Conservation (phyloP, 1,140 invertebrate species). For the Parapsyche elsis region DNA sequence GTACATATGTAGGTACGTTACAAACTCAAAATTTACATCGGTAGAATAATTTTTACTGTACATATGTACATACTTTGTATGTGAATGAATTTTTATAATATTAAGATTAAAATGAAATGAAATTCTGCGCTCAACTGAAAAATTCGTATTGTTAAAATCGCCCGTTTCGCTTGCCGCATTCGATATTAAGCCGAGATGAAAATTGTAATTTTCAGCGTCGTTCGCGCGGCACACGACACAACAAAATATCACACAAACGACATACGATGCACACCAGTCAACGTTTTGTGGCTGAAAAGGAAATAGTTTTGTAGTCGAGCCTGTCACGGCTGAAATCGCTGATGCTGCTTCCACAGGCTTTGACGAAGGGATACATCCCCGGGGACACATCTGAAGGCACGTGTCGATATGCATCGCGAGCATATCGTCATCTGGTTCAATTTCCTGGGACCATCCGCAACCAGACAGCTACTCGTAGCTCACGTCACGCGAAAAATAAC, state of each 20-base stretch:
- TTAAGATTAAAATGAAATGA: too few species aligned
- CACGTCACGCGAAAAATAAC: background rate
- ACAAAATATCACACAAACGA: background rate
- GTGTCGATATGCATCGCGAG: conserved; percentile 48
- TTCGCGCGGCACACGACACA: too few species aligned
- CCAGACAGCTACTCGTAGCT: conserved; percentile 26
- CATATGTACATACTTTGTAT: too few species aligned
- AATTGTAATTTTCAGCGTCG: too few species aligned
- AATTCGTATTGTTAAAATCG: too few species aligned
- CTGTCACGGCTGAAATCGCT: conserved; percentile 3
- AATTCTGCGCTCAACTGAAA: too few species aligned
- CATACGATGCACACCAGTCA: background rate
- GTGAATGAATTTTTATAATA: too few species aligned
- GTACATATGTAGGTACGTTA: too few species aligned
- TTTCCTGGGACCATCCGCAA: conserved; percentile 45
- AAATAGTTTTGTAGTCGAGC: conserved; percentile 45
- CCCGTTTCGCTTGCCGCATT: too few species aligned
- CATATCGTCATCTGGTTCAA: conserved; percentile 50
- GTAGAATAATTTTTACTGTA: too few species aligned
- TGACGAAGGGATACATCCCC: conserved; percentile 41
- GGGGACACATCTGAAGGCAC: conserved; percentile 43
- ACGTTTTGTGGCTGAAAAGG: conserved; percentile 10
- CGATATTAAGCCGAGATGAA: too few species aligned
- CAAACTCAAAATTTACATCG: too few species aligned
- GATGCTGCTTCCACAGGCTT: conserved; percentile 2